phyloP scores from a whole-genome alignment of 2,888 invertebrate genomes.

The Diarsia dahlii region DNA sequence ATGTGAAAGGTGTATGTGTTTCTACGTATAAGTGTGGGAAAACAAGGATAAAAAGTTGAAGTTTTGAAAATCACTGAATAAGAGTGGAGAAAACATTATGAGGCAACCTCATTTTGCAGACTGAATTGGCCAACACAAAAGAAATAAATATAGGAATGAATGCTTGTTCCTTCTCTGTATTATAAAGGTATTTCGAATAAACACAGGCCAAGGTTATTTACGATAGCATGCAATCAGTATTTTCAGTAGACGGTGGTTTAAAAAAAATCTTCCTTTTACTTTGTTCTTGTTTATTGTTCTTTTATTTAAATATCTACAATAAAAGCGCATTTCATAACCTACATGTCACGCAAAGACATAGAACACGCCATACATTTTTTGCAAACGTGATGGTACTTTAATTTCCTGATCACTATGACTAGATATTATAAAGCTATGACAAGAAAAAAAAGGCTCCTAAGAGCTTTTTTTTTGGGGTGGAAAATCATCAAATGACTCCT shows the following conservation, averaged over 20 bases:
- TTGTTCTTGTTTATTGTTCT: background rate
- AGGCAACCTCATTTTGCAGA: background rate
- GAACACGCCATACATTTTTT: background rate
- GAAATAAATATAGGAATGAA: background rate
- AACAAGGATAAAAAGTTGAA: no score
- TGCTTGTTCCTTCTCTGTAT: background rate
- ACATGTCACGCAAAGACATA: background rate
- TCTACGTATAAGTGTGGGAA: no score
- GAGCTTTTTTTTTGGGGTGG: no score
- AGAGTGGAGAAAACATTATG: background rate
- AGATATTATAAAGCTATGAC: background rate
- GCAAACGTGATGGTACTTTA: conserved; percentile 7
- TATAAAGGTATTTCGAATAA: background rate
- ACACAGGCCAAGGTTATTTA: background rate
- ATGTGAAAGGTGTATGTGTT: no score
- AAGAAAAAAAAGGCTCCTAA: no score
- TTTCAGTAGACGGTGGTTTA: background rate
- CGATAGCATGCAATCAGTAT: background rate
- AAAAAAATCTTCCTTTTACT: background rate
- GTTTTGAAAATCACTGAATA: background rate
- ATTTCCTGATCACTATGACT: conserved; percentile 8
- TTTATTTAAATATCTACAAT: background rate
- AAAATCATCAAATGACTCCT: no score
- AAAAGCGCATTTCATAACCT: background rate
- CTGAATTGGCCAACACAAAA: background rate